phyloP scores from a whole-genome alignment of 2,113 vertebrate species.

The Ascaphus truei region DNA sequence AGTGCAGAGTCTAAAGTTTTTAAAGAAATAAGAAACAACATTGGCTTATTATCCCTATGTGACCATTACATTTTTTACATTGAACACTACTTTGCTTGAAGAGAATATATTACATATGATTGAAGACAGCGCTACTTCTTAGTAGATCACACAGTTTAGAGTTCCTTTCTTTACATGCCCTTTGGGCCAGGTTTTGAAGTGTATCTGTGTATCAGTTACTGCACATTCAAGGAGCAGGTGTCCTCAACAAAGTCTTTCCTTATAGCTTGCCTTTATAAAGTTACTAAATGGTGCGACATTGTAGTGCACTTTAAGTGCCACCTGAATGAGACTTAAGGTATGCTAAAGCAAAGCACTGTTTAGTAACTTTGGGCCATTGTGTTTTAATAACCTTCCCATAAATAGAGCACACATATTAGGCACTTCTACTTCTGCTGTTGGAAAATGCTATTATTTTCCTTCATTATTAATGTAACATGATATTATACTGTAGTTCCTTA shows the following conservation, averaged over 20 bases:
- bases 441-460: too few species aligned
- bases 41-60: background rate
- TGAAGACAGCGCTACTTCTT: background rate
- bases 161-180: background rate
- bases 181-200: background rate
- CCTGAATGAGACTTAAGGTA: too few species aligned
- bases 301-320: too few species aligned
- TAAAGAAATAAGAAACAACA: background rate
- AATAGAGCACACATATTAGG: too few species aligned
- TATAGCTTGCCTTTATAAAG: background rate
- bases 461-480: too few species aligned
- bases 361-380: too few species aligned
- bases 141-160: background rate
- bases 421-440: too few species aligned
- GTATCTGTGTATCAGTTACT: background rate
- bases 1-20: background rate
- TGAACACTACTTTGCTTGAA: background rate
- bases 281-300: background rate
- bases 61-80: background rate
- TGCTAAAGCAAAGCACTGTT: too few species aligned
- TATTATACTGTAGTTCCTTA: too few species aligned
- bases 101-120: background rate
- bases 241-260: background rate
- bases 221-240: background rate
- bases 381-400: too few species aligned